These are phyloP conservation scores for Rugalucina vietnamica DNA, from an alignment of 2,888 invertebrate species.

Conservation along the genomic window DNA sequence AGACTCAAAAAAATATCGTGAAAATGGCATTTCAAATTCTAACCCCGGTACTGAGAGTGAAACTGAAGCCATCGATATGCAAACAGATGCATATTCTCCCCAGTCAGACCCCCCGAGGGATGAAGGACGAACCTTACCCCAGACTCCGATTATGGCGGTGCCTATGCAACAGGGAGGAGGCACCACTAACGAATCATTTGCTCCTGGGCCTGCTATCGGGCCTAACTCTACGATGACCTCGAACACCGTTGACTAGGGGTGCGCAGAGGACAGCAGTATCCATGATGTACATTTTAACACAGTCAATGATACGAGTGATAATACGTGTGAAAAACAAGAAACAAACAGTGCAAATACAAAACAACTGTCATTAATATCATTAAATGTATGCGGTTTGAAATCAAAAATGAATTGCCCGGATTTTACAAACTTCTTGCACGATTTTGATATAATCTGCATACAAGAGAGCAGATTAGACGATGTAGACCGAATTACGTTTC, in stretches of 20 bases:
- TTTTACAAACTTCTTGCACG: neutral
- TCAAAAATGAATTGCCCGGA: neutral
- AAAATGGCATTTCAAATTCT: neutral
- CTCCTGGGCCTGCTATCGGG: neutral
- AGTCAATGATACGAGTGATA: neutral
- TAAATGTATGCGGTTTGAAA: neutral
- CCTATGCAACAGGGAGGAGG: neutral
- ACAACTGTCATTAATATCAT: neutral
- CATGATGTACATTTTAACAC: neutral
- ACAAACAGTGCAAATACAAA: neutral
- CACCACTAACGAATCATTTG: neutral
- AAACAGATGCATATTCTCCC: too few species aligned
- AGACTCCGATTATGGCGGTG: neutral
- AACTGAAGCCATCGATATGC: too few species aligned
- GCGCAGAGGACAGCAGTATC: neutral
- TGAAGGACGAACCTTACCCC: neutral
- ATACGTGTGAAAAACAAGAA: too few species aligned
- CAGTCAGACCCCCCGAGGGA: neutral
- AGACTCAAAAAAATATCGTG: neutral
- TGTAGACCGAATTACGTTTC: neutral
- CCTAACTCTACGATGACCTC: neutral
- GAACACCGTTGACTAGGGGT: neutral
- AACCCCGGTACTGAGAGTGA: neutral
- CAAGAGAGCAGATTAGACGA: conserved; percentile 22
- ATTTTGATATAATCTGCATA: neutral